Percentiles rank a stretch among this genome's conserved stretches.
Evolutionary conservation across 2,888 invertebrate genomes (phyloP).

Genomic region (Hyposoter didymator): DNA sequence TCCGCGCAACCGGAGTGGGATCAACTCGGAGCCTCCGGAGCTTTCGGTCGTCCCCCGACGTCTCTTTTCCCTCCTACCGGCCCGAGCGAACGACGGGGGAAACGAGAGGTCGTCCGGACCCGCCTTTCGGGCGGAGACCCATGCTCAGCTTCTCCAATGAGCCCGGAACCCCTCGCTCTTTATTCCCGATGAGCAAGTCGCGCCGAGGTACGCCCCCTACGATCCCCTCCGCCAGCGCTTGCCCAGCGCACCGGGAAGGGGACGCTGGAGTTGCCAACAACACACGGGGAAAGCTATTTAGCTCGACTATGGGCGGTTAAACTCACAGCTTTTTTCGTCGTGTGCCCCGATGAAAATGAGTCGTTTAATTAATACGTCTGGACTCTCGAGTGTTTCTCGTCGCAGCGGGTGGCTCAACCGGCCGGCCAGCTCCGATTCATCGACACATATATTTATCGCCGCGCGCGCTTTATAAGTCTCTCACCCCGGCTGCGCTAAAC

Average conservation of each 20-base stretch:
- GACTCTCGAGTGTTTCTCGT: slow-evolving; percentile 75
- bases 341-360: slow-evolving; percentile 82
- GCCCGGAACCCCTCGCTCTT: slow-evolving; percentile 58
- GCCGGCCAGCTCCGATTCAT: slow-evolving; percentile 47
- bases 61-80: slow-evolving; percentile 22
- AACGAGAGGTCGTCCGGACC: slow-evolving; percentile 13
- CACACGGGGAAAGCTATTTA: slow-evolving; percentile 73
- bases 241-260: neutral
- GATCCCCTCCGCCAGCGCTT: neutral
- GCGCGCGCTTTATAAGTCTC: neutral
- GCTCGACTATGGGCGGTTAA: slow-evolving; percentile 81
- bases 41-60: slow-evolving; percentile 36
- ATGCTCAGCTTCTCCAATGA: slow-evolving; percentile 33
- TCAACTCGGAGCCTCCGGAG: slow-evolving; percentile 20
- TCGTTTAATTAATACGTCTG: slow-evolving; percentile 84
- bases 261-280: slow-evolving; percentile 40
- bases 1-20: slow-evolving; percentile 75
- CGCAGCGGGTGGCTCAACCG: slow-evolving; percentile 68
- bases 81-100: slow-evolving; percentile 57
- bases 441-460: slow-evolving; percentile 3
- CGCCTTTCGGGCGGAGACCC: slow-evolving; percentile 34
- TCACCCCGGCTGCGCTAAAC: slow-evolving; percentile 5
- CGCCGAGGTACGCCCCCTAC: neutral
- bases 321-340: slow-evolving; percentile 69
- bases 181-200: slow-evolving; percentile 29